A percentile compares a stretch with the other conserved stretches of the same genome.
phyloP scores from a whole-genome alignment of 2,888 invertebrate genomes.

The Erebia epiphron region DNA sequence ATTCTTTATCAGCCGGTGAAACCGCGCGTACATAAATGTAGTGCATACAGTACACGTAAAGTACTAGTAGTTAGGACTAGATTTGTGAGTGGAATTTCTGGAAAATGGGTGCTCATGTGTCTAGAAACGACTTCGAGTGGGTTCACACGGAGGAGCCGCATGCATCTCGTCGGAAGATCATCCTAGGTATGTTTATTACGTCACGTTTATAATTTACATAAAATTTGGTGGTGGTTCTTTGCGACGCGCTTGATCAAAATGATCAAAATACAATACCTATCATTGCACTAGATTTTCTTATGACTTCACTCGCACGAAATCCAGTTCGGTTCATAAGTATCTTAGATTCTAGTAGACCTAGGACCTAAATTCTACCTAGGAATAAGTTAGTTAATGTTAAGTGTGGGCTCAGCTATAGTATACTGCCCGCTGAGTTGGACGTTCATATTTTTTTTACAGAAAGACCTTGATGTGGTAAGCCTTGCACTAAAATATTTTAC shows the following conservation, averaged over 20 bases:
- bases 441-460: too few relatives aligned
- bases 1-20: conserved; percentile 16
- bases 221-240: conserved; percentile 1
- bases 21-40: conserved; percentile 17
- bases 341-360: background rate
- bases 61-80: background rate
- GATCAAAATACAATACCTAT: background rate
- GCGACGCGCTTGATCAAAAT: background rate
- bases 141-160: conserved; percentile 98
- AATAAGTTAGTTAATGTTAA: too few relatives aligned
- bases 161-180: conserved; percentile 95
- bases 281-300: too few relatives aligned
- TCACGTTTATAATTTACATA: conserved; percentile 46
- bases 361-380: too few relatives aligned
- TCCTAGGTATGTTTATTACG: conserved; percentile 90
- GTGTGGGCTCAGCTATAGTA: too few relatives aligned
- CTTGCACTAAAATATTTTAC: too few relatives aligned
- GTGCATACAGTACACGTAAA: background rate
- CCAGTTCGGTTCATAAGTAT: background rate
- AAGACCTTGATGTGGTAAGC: too few relatives aligned
- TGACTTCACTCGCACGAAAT: background rate
- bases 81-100: background rate
- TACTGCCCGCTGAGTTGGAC: too few relatives aligned
- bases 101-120: conserved; percentile 96
- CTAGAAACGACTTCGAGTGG: conserved; percentile 98